Evolutionary conservation across 2,113 vertebrate genomes (phyloP).

Genomic region (Thryonomys swinderianus): DNA sequence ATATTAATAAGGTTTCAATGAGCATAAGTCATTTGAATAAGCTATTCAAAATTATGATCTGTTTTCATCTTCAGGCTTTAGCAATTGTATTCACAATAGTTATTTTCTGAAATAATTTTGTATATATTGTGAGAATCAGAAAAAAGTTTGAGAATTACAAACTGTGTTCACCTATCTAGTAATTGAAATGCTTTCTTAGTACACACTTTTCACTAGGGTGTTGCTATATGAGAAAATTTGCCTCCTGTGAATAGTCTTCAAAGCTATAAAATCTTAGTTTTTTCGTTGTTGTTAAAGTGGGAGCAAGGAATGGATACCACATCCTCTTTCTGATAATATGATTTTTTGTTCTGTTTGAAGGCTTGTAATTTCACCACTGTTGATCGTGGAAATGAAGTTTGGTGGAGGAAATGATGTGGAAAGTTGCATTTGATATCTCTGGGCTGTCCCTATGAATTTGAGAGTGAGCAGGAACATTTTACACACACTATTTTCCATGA

Average conservation of each 20-base stretch:
- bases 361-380: slow-evolving; percentile 68
- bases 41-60: slow-evolving; percentile 16
- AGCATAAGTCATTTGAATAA: slow-evolving; percentile 6
- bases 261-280: slow-evolving; percentile 70
- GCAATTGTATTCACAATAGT: slow-evolving; percentile 61
- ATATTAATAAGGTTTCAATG: slow-evolving; percentile 16
- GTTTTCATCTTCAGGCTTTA: slow-evolving; percentile 50
- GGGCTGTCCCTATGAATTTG: slow-evolving; percentile 48
- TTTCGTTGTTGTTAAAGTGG: slow-evolving; percentile 61
- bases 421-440: slow-evolving; percentile 65
- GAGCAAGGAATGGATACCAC: slow-evolving; percentile 30
- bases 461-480: slow-evolving; percentile 67
- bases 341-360: slow-evolving; percentile 71
- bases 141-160: slow-evolving; percentile 66
- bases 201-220: slow-evolving; percentile 45
- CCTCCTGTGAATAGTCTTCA: slow-evolving; percentile 63
- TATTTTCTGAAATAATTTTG: slow-evolving; percentile 72
- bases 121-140: slow-evolving; percentile 69
- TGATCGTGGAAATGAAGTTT: slow-evolving; percentile 75
- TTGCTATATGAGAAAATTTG: slow-evolving; percentile 40
- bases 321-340: slow-evolving; percentile 71
- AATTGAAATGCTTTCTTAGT: slow-evolving; percentile 74
- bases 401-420: slow-evolving; percentile 74
- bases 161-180: slow-evolving; percentile 52
- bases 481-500: slow-evolving; percentile 68